A percentile compares a stretch with the other conserved stretches of the same genome.
Evolutionary conservation across 2,888 invertebrate genomes (phyloP).

Genomic region (Drosophila planitibia): DNA sequence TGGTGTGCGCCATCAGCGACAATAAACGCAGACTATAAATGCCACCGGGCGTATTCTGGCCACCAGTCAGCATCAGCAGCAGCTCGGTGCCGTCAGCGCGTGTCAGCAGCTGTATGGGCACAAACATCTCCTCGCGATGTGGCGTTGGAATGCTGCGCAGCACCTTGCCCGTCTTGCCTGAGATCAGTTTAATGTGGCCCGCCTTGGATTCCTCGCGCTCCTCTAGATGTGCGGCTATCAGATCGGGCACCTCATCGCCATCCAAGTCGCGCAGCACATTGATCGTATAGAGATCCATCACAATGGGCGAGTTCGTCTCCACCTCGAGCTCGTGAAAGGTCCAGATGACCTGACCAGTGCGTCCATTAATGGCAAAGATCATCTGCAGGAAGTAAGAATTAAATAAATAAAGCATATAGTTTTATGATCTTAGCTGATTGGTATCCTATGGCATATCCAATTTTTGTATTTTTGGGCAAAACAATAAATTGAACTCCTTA

Average conservation of each 20-base stretch:
- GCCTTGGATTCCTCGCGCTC: constrained; percentile 86
- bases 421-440: not conserved
- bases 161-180: constrained; percentile 89
- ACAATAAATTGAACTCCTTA: not conserved
- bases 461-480: not conserved
- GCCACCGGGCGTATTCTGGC: constrained; percentile 90
- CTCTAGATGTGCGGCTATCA: constrained; percentile 89
- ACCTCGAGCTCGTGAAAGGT: constrained; percentile 83
- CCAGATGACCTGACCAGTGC: constrained; percentile 90
- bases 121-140: constrained; percentile 89
- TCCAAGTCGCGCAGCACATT: constrained; percentile 90
- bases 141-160: constrained; percentile 88
- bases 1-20: constrained; percentile 86
- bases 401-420: not conserved
- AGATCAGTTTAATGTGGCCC: constrained; percentile 90
- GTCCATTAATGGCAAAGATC: constrained; percentile 89
- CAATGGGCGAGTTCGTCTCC: constrained; percentile 85
- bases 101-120: constrained; percentile 89
- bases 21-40: constrained; percentile 88
- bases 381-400: constrained; percentile 84
- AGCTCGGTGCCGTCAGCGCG: constrained; percentile 88
- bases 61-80: constrained; percentile 91
- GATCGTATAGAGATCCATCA: constrained; percentile 89
- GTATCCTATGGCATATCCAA: not conserved
- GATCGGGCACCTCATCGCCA: constrained; percentile 89